These are phyloP conservation scores for Heliconius charithonia DNA, from an alignment of 2,888 invertebrate genomes.

Conservation along the genomic window DNA sequence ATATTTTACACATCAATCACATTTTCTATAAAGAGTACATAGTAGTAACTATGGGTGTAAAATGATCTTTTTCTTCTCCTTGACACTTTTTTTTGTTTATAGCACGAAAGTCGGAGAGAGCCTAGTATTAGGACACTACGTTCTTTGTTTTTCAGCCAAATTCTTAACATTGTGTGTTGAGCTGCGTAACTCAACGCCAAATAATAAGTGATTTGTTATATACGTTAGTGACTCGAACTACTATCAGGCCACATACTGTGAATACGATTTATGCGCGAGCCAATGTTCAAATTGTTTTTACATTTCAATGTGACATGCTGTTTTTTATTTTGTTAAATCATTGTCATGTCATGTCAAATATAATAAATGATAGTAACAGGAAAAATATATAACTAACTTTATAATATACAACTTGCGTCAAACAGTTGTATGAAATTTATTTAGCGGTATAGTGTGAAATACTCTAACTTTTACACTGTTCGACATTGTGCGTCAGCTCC, in stretches of 20 bases:
- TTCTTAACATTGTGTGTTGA: background rate
- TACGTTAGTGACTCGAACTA: too few species aligned
- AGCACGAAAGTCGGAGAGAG: background rate
- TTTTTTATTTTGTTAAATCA: background rate
- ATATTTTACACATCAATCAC: too few species aligned
- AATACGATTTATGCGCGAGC: too few species aligned
- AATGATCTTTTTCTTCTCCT: too few species aligned
- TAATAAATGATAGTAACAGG: slow-evolving; percentile 3
- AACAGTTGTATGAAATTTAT: slow-evolving; percentile 59
- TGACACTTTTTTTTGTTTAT: too few species aligned
- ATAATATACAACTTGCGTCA: slow-evolving; percentile 65
- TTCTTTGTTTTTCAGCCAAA: background rate
- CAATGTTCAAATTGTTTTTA: too few species aligned
- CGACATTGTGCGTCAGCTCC: slow-evolving; percentile 63
- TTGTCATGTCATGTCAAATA: background rate
- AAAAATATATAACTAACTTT: background rate
- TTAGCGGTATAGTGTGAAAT: slow-evolving; percentile 69
- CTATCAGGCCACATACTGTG: too few species aligned
- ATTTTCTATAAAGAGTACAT: too few species aligned
- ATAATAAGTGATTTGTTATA: background rate
- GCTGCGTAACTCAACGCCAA: background rate
- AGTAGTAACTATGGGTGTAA: too few species aligned
- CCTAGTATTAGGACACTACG: background rate
- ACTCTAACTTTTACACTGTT: slow-evolving; percentile 59
- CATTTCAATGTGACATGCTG: background rate